A percentile compares a stretch with the other conserved stretches of the same genome.
These are phyloP conservation scores for Parasteatoda lunata DNA, from an alignment of 2,888 invertebrate species.

Conservation along the genomic window DNA sequence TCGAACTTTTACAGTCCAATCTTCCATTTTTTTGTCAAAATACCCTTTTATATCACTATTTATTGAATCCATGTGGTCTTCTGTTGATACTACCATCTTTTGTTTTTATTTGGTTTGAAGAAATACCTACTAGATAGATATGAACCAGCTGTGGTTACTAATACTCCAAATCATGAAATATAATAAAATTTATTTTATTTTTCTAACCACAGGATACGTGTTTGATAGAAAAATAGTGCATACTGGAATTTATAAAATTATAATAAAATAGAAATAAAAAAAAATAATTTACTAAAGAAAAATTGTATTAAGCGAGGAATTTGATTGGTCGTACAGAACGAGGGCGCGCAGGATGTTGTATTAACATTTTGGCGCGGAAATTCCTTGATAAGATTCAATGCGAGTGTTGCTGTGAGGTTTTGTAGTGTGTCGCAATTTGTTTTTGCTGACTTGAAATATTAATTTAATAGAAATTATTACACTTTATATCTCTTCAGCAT, in stretches of 20 bases:
- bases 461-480: background rate
- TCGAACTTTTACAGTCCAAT: conserved; percentile 32
- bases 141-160: too few species aligned
- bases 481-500: background rate
- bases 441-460: background rate
- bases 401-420: background rate
- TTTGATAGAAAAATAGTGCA: too few species aligned
- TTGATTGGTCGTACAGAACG: background rate
- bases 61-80: background rate
- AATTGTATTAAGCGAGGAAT: background rate
- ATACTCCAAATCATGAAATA: too few species aligned
- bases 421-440: background rate
- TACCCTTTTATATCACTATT: background rate
- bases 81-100: background rate
- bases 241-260: too few species aligned
- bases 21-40: background rate
- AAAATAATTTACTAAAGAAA: too few species aligned
- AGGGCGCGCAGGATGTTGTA: background rate
- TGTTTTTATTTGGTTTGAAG: background rate
- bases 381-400: background rate
- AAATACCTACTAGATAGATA: background rate
- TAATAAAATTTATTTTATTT: too few species aligned
- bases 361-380: background rate
- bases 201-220: too few species aligned
- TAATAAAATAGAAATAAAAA: too few species aligned